Evolutionary conservation across 2,797 vertebrate genomes (phyloP).

Genomic region (Diplodus puntazzo): DNA sequence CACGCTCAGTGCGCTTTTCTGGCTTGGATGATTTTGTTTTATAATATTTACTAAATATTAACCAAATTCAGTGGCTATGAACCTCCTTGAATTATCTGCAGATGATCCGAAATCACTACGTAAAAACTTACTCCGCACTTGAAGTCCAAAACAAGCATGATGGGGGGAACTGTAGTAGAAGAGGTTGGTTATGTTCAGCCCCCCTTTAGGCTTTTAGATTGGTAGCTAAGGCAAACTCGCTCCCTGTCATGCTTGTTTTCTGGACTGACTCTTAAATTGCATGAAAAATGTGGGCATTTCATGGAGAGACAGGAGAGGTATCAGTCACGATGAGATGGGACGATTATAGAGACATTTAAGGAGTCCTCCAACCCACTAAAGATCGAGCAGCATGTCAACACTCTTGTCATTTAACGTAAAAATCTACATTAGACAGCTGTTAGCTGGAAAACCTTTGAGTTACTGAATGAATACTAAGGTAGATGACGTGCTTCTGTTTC

Average conservation of each 20-base stretch:
- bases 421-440: constrained; percentile 9
- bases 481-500: not conserved
- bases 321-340: constrained; percentile 39
- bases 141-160: constrained; percentile 53
- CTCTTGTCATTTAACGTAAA: constrained; percentile 24
- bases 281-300: constrained; percentile 36
- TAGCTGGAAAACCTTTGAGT: constrained; percentile 6
- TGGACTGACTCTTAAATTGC: constrained; percentile 50
- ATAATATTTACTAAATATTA: constrained; percentile 23
- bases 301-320: constrained; percentile 24
- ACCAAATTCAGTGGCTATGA: constrained; percentile 26
- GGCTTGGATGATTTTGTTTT: constrained; percentile 37
- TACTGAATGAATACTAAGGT: not conserved
- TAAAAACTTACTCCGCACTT: constrained; percentile 23
- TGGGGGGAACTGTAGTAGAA: constrained; percentile 42
- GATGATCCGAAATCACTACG: constrained; percentile 44
- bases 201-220: constrained; percentile 36
- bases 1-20: constrained; percentile 25
- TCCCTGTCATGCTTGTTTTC: constrained; percentile 52
- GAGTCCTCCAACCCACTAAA: constrained; percentile 27
- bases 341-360: constrained; percentile 45
- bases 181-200: constrained; percentile 50
- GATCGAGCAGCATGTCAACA: constrained; percentile 21
- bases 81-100: constrained; percentile 43
- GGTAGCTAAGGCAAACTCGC: constrained; percentile 47